These are phyloP conservation scores for Vanessa tameamea DNA, from an alignment of 1,140 invertebrate genomes.

Conservation along the genomic window DNA sequence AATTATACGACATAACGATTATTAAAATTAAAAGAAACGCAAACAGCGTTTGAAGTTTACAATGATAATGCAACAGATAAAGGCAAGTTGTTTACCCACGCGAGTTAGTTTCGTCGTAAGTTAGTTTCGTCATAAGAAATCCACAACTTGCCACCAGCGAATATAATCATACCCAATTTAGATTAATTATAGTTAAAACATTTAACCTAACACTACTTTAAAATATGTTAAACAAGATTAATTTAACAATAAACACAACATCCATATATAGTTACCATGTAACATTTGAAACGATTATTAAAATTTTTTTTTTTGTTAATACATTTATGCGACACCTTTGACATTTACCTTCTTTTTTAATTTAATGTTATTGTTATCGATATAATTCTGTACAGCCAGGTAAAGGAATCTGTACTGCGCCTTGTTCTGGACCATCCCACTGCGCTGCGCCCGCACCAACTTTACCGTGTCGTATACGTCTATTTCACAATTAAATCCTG, in stretches of 20 bases:
- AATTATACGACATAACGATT: too few relatives aligned
- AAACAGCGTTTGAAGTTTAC: too few relatives aligned
- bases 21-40: too few relatives aligned
- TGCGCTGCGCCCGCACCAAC: constrained; percentile 56
- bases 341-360: constrained; percentile 54
- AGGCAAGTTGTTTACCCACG: too few relatives aligned
- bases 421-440: constrained; percentile 71
- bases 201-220: too few relatives aligned
- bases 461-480: constrained; percentile 65
- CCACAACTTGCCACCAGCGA: too few relatives aligned
- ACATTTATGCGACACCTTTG: neutral
- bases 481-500: constrained; percentile 68
- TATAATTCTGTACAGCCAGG: constrained; percentile 58
- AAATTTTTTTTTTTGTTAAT: neutral
- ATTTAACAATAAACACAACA: neutral
- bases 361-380: constrained; percentile 55
- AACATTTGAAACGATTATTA: neutral
- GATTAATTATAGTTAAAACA: too few relatives aligned
- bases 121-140: too few relatives aligned
- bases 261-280: neutral
- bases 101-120: too few relatives aligned
- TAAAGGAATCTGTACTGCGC: constrained; percentile 68
- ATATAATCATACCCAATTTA: too few relatives aligned
- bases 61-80: too few relatives aligned
- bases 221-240: too few relatives aligned